Evolutionary conservation across 2,888 invertebrate genomes (phyloP), one percentile per base, ranked within the genome.

Genomic region (Chrysolina oricalcia): DNA sequence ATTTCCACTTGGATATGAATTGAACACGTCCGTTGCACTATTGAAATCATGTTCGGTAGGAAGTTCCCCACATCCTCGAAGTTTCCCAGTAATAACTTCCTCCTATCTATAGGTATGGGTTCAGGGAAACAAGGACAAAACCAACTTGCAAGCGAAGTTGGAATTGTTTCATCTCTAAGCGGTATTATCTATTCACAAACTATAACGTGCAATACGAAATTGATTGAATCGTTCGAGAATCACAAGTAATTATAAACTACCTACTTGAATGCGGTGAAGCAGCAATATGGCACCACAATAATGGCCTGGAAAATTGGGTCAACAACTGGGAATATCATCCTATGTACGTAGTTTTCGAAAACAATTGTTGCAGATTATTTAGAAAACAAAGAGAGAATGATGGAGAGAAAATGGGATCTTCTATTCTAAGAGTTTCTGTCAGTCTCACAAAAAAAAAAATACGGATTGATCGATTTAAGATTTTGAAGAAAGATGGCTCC

Each of bases 181-280:
- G n/a, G 9, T 15, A 15, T 59, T 4, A 59, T 35, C 13, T 59
- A 35, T 59, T 59, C 35, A 15, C 15, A 59, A 27, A 59, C n/a
- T n/a, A 15, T 35, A 35, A n/a, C 27, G n/a, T 2, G 10, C 9
- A 59, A 59, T 59, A 8, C 6, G 59, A 9, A 27, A 59, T 59
- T 59, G 35, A 59, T 59, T 59, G 2, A 59, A 59, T 59, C n/a
- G 27, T 17, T 59, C 35, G 9, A 35, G 15, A 27, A 23, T 59
- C 59, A 27, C 27, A 1, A 59, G 35, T 59, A 59, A 59, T 59
- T 59, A 59, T 59, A 27, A 35, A 27, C 35, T 59, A n/a, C 59
- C 35, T 13, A 23, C 21, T 21, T 53, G 21, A 53, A 13, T 2
- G 23, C n/a, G n/a, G 2, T 27, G 23, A 23, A 17, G 27, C 59